Conservation (phyloP, 30 jellyfish, hydroid and myxozoan genomes). For the Aurelia aurita complex sp. Pacific region DNA sequence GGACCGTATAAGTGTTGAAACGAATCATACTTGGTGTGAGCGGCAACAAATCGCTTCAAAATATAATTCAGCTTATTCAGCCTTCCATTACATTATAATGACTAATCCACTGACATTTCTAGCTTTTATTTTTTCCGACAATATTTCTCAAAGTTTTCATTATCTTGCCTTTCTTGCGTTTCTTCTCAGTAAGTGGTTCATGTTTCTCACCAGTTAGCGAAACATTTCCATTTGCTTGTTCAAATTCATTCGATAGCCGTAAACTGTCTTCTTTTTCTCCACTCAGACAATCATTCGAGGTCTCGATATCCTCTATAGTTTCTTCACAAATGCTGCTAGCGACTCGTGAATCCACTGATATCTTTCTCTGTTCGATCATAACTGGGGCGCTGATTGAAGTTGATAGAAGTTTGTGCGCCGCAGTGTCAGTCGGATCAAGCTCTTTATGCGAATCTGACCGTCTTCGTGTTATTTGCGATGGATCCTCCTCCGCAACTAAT, state of each 20-base stretch:
- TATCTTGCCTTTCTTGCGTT: slow-evolving; percentile 63
- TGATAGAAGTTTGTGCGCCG: slow-evolving; percentile 12
- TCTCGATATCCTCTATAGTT: not conserved
- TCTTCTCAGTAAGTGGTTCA: slow-evolving; percentile 14
- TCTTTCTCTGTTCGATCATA: slow-evolving; percentile 32
- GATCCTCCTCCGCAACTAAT: slow-evolving; percentile 16
- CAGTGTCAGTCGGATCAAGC: not conserved
- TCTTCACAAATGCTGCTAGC: slow-evolving; percentile 51
- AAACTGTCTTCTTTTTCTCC: not conserved
- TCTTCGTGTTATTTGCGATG: slow-evolving; percentile 38
- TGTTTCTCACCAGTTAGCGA: not conserved
- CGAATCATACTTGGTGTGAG: too few species aligned
- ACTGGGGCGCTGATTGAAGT: slow-evolving; percentile 48
- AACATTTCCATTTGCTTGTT: slow-evolving; percentile 21
- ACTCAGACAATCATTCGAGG: not conserved
- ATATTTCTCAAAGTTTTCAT: slow-evolving; percentile 73
- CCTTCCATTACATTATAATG: not conserved
- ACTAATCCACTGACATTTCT: not conserved
- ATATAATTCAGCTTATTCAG: too few species aligned
- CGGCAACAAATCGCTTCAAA: too few species aligned
- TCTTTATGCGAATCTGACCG: slow-evolving; percentile 45
- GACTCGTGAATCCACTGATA: slow-evolving; percentile 36
- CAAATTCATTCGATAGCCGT: not conserved
- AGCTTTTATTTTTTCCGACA: slow-evolving; percentile 52
- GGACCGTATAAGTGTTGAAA: too few species aligned